Evolutionary conservation across 1,140 invertebrate genomes (phyloP), one percentile per base, ranked within the genome.

Genomic region (Streblospio benedicti): DNA sequence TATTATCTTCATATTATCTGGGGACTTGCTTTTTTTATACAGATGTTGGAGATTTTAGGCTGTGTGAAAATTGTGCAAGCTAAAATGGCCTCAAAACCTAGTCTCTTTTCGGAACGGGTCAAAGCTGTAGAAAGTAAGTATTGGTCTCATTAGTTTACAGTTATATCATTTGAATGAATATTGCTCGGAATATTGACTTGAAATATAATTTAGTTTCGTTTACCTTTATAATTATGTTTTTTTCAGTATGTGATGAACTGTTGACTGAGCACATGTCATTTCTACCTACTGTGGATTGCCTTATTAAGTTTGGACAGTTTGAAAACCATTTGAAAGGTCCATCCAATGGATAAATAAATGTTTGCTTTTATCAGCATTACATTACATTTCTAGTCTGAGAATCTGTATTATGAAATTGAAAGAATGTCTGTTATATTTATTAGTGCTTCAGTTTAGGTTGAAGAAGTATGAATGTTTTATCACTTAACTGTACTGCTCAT

Each of bases 281-380:
- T 6, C 77, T 81, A 53, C 74, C 81, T 33, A 62, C 69, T 20
- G 69, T 73, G 25, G 79, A 82, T 66, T 82, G 82, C 6, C 71
- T 82, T 16, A 62, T 81, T 25, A 79, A 76, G 45, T 76, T 84
- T 14, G 78, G 82, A n/a, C 74, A 78, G 54, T 85, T 85, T 56
- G 9, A 51, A 9, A 32, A 27, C 9, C 59, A 61, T 20, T 20
- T 55, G 50, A 25, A 52, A 9, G 50, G n/a, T n/a, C n/a, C n/a
- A n/a, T n/a, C n/a, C n/a, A n/a, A n/a, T n/a, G n/a, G n/a, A n/a
- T n/a, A n/a, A n/a, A n/a, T n/a, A n/a, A n/a, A n/a, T n/a, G n/a
- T n/a, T n/a, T n/a, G n/a, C n/a, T n/a, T n/a, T n/a, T n/a, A n/a
- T n/a, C n/a, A n/a, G n/a, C n/a, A n/a, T n/a, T n/a, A n/a, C n/a